A percentile compares a stretch with the other conserved stretches of the same genome.
phyloP scores from a whole-genome alignment of 2,797 vertebrate genomes.

The Crenichthys baileyi region DNA sequence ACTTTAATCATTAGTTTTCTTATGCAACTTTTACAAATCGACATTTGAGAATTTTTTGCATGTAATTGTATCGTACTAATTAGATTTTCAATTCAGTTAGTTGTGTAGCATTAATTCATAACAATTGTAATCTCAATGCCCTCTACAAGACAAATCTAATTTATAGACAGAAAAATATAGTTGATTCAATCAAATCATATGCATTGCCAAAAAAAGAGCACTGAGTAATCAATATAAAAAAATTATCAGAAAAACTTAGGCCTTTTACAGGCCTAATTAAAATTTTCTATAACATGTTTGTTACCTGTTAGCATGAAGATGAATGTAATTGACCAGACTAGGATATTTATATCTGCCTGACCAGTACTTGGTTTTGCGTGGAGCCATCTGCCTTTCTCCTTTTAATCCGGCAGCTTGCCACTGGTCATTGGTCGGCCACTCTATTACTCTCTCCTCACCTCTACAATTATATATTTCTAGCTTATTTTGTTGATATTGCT shows the following conservation, averaged over 20 bases:
- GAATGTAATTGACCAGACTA: conserved; percentile 38
- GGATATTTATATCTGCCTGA: conserved; percentile 41
- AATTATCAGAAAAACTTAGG: not conserved
- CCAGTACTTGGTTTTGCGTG: conserved; percentile 42
- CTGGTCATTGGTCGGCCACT: conserved; percentile 66
- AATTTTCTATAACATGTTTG: not conserved
- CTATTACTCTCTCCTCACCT: conserved; percentile 48
- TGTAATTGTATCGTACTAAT: not conserved
- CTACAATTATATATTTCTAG: conserved; percentile 37
- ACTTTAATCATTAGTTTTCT: not conserved
- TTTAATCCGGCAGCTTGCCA: conserved; percentile 79
- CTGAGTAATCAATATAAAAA: not conserved
- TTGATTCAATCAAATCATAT: no score
- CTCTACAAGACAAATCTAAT: no score
- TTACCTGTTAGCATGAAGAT: conserved; percentile 40
- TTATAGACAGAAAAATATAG: no score
- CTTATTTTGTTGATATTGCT: conserved; percentile 55
- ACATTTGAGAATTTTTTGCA: not conserved
- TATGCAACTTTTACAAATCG: not conserved
- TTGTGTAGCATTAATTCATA: not conserved
- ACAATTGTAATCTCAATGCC: not conserved
- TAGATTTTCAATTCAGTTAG: not conserved
- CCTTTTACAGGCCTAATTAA: not conserved
- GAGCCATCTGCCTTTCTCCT: conserved; percentile 81
- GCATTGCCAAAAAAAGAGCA: not conserved